Conservation (phyloP, 2,888 invertebrate species). For the Coenonympha arcania region DNA sequence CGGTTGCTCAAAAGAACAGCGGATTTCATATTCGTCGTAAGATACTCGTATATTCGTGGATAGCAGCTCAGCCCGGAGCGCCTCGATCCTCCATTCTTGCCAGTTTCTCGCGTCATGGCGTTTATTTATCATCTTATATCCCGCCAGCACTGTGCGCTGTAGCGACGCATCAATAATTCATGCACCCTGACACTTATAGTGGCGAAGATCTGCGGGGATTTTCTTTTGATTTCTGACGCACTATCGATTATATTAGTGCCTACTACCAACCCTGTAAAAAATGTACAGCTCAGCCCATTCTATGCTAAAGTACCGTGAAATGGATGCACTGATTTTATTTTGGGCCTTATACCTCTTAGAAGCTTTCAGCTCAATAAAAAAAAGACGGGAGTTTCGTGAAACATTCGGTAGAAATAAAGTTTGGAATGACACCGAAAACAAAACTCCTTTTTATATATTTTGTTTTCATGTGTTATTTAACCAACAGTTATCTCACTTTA, state of each 20-base stretch:
- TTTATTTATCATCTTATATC: conserved; percentile 39
- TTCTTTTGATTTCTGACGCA: conserved; percentile 40
- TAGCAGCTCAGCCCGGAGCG: conserved; percentile 20
- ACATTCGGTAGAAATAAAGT: too few relatives aligned
- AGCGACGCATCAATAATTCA: conserved; percentile 66
- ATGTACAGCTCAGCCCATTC: too few relatives aligned
- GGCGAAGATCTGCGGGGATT: conserved; percentile 48
- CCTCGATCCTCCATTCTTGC: conserved; percentile 27
- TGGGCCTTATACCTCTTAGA: too few relatives aligned
- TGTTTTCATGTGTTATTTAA: too few relatives aligned
- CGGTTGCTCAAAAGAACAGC: neutral
- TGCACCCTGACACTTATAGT: conserved; percentile 51
- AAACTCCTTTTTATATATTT: too few relatives aligned
- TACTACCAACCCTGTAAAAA: too few relatives aligned
- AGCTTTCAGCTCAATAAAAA: too few relatives aligned
- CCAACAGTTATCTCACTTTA: too few relatives aligned
- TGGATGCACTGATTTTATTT: too few relatives aligned
- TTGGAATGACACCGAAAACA: too few relatives aligned
- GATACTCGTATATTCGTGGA: neutral
- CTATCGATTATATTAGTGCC: conserved; percentile 20
- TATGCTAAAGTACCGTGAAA: too few relatives aligned
- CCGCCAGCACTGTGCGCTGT: conserved; percentile 33
- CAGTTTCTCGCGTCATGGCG: conserved; percentile 29
- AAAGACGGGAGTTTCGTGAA: too few relatives aligned
- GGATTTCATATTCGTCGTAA: neutral